Percentiles rank a stretch among this genome's conserved stretches.
Conservation (phyloP, 2,888 invertebrate species). For the Acanthosoma haemorrhoidale region DNA sequence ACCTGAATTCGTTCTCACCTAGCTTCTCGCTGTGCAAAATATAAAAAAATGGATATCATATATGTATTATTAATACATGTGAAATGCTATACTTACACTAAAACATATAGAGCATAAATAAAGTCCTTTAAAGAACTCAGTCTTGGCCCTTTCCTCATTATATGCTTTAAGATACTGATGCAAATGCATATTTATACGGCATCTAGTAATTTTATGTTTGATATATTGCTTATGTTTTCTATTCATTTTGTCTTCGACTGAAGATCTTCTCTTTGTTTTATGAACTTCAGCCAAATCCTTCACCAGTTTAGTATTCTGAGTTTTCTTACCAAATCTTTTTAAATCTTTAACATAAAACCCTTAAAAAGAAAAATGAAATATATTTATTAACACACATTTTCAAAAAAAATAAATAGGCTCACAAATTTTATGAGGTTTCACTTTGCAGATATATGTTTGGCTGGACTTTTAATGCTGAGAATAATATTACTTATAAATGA, state of each 20-base stretch:
- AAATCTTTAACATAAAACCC: constrained; percentile 9
- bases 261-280: background rate
- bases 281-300: background rate
- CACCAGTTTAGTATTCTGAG: background rate
- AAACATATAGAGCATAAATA: constrained; percentile 55
- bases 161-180: constrained; percentile 42
- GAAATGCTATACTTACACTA: constrained; percentile 34
- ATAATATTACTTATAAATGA: too few species aligned
- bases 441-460: too few species aligned
- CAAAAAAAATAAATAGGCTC: too few species aligned
- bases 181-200: constrained; percentile 23
- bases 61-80: background rate
- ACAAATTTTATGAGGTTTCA: too few species aligned
- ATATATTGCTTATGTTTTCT: background rate
- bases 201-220: background rate
- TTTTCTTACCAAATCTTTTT: background rate
- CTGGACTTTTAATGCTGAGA: too few species aligned
- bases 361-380: background rate
- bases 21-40: too few species aligned
- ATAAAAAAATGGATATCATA: too few species aligned
- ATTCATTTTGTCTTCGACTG: background rate
- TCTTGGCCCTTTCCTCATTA: constrained; percentile 45
- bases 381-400: background rate
- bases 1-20: too few species aligned
- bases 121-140: constrained; percentile 46